Percentiles rank a stretch among this genome's conserved stretches.
Evolutionary conservation across 2,797 vertebrate genomes (phyloP).

Genomic region (Lacerta viridis): DNA sequence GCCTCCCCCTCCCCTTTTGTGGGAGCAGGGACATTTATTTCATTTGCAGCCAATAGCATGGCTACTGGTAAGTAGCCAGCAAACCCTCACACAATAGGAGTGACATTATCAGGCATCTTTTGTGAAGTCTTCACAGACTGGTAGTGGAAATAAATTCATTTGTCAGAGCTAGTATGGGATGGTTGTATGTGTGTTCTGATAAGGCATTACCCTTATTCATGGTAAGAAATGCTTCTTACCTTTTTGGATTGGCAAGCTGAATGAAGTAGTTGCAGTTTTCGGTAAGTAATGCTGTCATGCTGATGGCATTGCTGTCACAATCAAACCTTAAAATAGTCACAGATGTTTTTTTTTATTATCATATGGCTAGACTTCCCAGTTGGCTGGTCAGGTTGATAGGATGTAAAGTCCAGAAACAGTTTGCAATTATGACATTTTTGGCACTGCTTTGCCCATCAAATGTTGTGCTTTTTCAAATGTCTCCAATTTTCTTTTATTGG

Average conservation of each 20-base stretch:
- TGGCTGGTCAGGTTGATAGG: slow-evolving; percentile 30
- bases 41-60: slow-evolving; percentile 2
- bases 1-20: slow-evolving; percentile 29
- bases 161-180: slow-evolving; percentile 47
- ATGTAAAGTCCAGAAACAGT: slow-evolving; percentile 39
- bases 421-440: slow-evolving; percentile 37
- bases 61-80: slow-evolving; percentile 42
- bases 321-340: slow-evolving; percentile 44
- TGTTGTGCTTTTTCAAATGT: slow-evolving; percentile 37
- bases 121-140: slow-evolving; percentile 53
- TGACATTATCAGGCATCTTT: slow-evolving; percentile 62
- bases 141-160: slow-evolving; percentile 40
- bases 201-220: slow-evolving; percentile 65
- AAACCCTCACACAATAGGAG: slow-evolving; percentile 40
- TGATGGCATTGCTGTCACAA: slow-evolving; percentile 24
- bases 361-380: not conserved
- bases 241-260: slow-evolving; percentile 48
- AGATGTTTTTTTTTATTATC: slow-evolving; percentile 7
- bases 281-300: slow-evolving; percentile 46
- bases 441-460: slow-evolving; percentile 41
- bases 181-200: slow-evolving; percentile 55
- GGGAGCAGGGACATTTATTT: slow-evolving; percentile 26
- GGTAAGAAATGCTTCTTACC: slow-evolving; percentile 46
- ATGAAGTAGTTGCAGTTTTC: slow-evolving; percentile 42
- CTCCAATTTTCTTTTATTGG: slow-evolving; percentile 37